Evolutionary conservation across 2,888 invertebrate genomes (phyloP), one percentile per base, ranked within the genome.

Genomic region (Rotaria socialis): DNA sequence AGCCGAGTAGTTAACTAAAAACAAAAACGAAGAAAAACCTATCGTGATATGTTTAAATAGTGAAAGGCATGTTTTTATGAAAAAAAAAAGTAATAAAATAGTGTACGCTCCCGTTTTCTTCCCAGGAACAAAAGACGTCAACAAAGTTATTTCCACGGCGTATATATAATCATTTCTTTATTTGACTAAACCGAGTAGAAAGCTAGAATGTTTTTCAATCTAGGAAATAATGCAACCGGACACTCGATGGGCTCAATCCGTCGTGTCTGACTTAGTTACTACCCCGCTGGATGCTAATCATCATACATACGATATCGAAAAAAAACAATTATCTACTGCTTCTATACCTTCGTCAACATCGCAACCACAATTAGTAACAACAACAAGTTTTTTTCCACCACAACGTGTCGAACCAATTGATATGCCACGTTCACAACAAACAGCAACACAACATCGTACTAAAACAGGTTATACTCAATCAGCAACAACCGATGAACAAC

Each of bases 401-500:
- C 27, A 35, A 67, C 67, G 67, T 67, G 67, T 67, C 7, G 67
- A 67, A 67, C 67, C 67, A 67, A 35, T 67, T 67, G 67, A 67
- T 67, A 67, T 67, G 67, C 35, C 67, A 67, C 67, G 67, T 67
- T 67, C 67, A 14, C 67, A 67, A 35, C 67, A 35, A 41, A 24
- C 16, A 67, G 19, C 67, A 16, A 67, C 27, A 35, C 35, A 67
- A 35, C 35, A 67, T 67, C 67, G 67, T 35, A 27, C 16, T 35
- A 67, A 67, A 67, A 35, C 67, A 16, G 67, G 67, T 6, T 67
- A 67, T 35, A 67, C 14, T 14, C 67, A 67, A 67, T 67, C 67
- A 41, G 67, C 67, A 35, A 67, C 67, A 16, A 67, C 67, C 35
- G 67, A 67, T 67, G 67, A 67, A 67, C 67, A 67, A 67, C 67